These are phyloP conservation scores for Dendrolimus kikuchii DNA, from an alignment of 1,140 invertebrate genomes.

Conservation along the genomic window DNA sequence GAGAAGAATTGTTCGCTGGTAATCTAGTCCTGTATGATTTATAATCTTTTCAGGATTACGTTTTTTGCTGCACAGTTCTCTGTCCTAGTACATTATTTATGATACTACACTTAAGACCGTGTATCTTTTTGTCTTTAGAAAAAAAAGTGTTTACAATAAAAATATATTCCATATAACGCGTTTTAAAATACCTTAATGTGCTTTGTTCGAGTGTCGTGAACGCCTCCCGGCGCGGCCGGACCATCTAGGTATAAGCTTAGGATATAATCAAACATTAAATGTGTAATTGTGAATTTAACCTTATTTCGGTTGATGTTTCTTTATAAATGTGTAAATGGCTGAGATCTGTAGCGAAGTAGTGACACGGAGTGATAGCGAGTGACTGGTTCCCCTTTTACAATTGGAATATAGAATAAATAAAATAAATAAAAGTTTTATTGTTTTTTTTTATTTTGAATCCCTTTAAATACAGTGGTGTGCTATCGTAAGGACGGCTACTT, in stretches of 20 bases:
- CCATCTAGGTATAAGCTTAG: constrained; percentile 49
- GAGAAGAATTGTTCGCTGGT: too few species aligned
- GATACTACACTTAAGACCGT: too few species aligned
- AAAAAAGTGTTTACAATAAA: too few species aligned
- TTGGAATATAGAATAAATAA: constrained; percentile 67
- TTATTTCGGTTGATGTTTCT: constrained; percentile 67
- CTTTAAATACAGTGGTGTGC: not conserved
- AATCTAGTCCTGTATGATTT: too few species aligned
- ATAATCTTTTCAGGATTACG: too few species aligned
- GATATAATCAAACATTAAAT: constrained; percentile 64
- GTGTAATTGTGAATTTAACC: constrained; percentile 70
- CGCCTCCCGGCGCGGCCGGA: constrained; percentile 35
- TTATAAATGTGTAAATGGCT: constrained; percentile 66
- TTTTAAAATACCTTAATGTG: too few species aligned
- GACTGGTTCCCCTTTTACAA: constrained; percentile 69
- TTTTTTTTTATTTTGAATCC: constrained; percentile 38
- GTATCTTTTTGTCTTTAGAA: too few species aligned
- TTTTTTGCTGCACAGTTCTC: too few species aligned
- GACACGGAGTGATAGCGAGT: constrained; percentile 64
- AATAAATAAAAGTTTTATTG: constrained; percentile 62
- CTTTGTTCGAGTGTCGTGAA: not conserved
- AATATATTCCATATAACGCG: too few species aligned
- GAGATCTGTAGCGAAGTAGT: constrained; percentile 62
- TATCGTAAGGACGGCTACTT: not conserved
- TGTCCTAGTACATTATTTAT: too few species aligned